Evolutionary conservation across 2,797 vertebrate species (phyloP).

Genomic region (Sandelia bainsii): DNA sequence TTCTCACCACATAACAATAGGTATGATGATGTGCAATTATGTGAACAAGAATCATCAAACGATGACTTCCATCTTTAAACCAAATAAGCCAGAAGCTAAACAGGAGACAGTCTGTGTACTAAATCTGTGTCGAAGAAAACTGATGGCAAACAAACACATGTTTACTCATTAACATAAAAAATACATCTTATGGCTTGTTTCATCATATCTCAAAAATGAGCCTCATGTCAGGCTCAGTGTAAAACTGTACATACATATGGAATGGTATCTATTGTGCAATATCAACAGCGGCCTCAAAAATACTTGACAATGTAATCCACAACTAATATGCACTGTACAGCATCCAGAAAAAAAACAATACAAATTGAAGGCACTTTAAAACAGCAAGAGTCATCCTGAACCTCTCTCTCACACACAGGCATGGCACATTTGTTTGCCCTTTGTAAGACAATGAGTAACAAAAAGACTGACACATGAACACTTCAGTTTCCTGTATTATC

Average conservation of each 20-base stretch:
- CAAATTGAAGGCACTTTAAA: slow-evolving; percentile 78
- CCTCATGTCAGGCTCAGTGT: slow-evolving; percentile 45
- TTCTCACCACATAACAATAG: slow-evolving; percentile 61
- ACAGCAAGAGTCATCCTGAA: slow-evolving; percentile 38
- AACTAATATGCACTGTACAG: slow-evolving; percentile 29
- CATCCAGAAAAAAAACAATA: slow-evolving; percentile 46
- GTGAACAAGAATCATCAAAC: slow-evolving; percentile 40
- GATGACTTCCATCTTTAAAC: slow-evolving; percentile 11
- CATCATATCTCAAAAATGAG: slow-evolving; percentile 27
- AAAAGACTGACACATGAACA: slow-evolving; percentile 36
- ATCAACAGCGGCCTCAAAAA: slow-evolving; percentile 52
- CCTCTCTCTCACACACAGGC: slow-evolving; percentile 12
- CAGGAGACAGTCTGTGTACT: not conserved
- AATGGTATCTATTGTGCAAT: slow-evolving; percentile 71
- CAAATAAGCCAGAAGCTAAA: slow-evolving; percentile 10
- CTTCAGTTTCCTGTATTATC: slow-evolving; percentile 17
- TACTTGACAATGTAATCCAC: slow-evolving; percentile 27
- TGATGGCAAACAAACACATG: slow-evolving; percentile 12
- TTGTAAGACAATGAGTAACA: slow-evolving; percentile 39
- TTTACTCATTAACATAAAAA: slow-evolving; percentile 28
- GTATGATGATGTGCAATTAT: slow-evolving; percentile 62
- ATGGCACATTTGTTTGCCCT: slow-evolving; percentile 30
- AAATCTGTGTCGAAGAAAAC: slow-evolving; percentile 9
- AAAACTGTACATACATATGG: slow-evolving; percentile 63
- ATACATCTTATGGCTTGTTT: slow-evolving; percentile 76